phyloP scores from a whole-genome alignment of 2,888 invertebrate species.

The Hirtodrosophila alboralis region DNA sequence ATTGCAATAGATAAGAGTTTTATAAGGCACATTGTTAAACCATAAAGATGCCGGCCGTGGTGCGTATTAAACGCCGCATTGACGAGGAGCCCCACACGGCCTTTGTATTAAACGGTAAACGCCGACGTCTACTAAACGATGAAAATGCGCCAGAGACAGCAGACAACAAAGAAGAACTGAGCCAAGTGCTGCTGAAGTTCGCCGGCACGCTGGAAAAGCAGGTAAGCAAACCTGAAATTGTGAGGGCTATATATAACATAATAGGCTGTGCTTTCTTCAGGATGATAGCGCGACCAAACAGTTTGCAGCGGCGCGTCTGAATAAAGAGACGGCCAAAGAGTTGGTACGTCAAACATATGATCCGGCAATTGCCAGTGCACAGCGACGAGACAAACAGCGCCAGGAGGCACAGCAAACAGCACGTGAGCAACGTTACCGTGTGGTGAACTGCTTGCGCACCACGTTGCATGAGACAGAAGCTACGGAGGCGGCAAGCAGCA shows the following conservation, averaged over 20 bases:
- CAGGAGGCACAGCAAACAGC: slow-evolving; percentile 84
- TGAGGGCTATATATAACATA: not conserved
- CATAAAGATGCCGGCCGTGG: slow-evolving; percentile 85
- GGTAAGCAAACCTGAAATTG: slow-evolving; percentile 83
- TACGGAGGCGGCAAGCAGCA: slow-evolving; percentile 26
- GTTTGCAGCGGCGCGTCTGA: slow-evolving; percentile 83
- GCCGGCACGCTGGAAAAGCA: slow-evolving; percentile 89
- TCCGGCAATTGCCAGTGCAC: slow-evolving; percentile 82
- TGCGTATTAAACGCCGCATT: slow-evolving; percentile 89
- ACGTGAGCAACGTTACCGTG: slow-evolving; percentile 86
- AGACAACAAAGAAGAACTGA: slow-evolving; percentile 81
- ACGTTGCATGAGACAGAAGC: slow-evolving; percentile 46
- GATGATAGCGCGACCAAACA: slow-evolving; percentile 84
- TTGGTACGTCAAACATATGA: slow-evolving; percentile 83
- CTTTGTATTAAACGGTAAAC: slow-evolving; percentile 89
- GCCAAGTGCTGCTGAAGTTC: slow-evolving; percentile 89
- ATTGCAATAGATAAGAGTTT: slow-evolving; percentile 25
- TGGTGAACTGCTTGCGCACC: slow-evolving; percentile 86
- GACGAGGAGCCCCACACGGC: slow-evolving; percentile 90
- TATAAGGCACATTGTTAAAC: slow-evolving; percentile 13
- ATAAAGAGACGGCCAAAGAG: slow-evolving; percentile 84
- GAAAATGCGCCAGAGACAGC: slow-evolving; percentile 38
- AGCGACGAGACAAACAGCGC: slow-evolving; percentile 84
- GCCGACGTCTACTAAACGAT: slow-evolving; percentile 86
- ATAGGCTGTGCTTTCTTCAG: slow-evolving; percentile 64